Conservation (phyloP, 2,113 vertebrate species). For the Calyptomena viridis region DNA sequence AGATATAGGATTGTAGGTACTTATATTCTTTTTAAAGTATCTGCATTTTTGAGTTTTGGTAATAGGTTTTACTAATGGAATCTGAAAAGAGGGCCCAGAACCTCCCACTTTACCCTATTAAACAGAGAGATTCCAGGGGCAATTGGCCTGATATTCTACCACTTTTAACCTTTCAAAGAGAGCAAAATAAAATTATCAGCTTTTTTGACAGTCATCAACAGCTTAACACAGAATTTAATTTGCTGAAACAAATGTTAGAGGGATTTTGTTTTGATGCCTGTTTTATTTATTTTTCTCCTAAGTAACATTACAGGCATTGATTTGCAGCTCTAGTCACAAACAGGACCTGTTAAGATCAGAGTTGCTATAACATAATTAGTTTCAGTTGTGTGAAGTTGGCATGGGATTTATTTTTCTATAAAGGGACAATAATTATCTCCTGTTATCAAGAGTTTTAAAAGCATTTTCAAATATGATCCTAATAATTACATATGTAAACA, state of each 20-base stretch:
- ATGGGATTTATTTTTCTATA: neutral
- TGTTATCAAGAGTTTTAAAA: neutral
- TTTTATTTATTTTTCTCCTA: neutral
- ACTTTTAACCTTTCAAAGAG: neutral
- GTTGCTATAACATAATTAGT: neutral
- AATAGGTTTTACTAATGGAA: neutral
- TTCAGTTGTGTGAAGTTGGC: neutral
- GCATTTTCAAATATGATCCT: neutral
- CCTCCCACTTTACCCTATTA: neutral
- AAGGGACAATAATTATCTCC: neutral
- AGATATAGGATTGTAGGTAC: neutral
- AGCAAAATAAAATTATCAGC: neutral
- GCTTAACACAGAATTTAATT: neutral
- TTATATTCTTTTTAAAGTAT: neutral
- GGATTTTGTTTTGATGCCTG: neutral
- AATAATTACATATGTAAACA: constrained; percentile 1
- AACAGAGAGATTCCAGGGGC: neutral
- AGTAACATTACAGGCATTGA: neutral
- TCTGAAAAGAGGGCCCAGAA: neutral
- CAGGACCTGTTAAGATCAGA: neutral
- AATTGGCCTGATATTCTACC: neutral
- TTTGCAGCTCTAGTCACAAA: neutral
- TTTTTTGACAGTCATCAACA: neutral
- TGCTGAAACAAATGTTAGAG: neutral
- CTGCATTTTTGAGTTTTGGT: neutral